Base-by-base conservation (phyloP, 2,888 invertebrate genomes). In the Thymelicus lineola region DNA sequence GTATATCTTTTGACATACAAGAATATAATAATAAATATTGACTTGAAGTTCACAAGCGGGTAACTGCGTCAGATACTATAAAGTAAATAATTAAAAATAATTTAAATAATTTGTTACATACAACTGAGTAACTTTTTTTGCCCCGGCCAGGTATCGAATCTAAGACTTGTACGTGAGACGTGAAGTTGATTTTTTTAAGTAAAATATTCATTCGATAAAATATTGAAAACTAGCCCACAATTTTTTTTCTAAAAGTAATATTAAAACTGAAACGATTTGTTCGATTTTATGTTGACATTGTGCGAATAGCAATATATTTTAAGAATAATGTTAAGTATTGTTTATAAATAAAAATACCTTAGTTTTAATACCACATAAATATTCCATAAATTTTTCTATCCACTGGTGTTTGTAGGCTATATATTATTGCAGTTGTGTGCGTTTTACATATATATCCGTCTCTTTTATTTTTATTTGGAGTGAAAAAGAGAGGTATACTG, bases 331-430 rank as follows among this genome's bases (percentile, higher is more conserved):
- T 72, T 75, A 80, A 80, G 74, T 73, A 78, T 80, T 80, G 82
- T 82, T 83, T 75, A 78, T 72, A 76, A 77, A 74, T 74, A 74
- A 75, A 74, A 73, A 73, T 72, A 50, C 35, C 50, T 9, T 61
- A 63, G 17, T 48, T 35, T 63, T 63, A 50, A 62, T 10, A 46
- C 74, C 15, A 48, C 48, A 75, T 75, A 74, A 85, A 86, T 80
- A 88, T 89, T 90, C 89, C 88, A 88, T 88, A 87, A 84, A 66
- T 86, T 89, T 86, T 87, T 89, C 86, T 86, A 88, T 85, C 78
- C 82, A 80, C 83, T 74, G 79, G 81, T 85, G 81, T 87, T 75
- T 77, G 20, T 79, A 81, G 75, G 76, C 76, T 73, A 81, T 76
- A 77, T 79, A 73, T 76, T 72, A 75, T 73, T 78, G 79, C 71